Base-by-base conservation (phyloP, 2,888 invertebrate species). In the Meghimatium bilineatum region DNA sequence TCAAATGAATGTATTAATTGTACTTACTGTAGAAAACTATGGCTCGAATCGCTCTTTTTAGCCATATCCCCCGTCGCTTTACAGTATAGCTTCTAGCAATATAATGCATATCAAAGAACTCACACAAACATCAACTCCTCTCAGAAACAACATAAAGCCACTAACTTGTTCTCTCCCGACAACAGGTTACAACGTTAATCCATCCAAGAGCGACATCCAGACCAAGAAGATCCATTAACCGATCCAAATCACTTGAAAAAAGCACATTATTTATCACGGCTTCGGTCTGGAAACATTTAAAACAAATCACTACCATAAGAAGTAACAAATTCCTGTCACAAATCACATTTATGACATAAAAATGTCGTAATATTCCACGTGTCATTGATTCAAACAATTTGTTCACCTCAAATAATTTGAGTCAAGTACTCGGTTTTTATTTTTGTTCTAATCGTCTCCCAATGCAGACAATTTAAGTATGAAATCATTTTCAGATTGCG, bases 101-200 rank as follows among this genome's bases (percentile, higher is more conserved):
- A n/a, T n/a, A n/a, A n/a, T n/a, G n/a, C n/a, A n/a, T n/a, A n/a
- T n/a, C n/a, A n/a, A 44, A 12, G 12, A 44, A 12, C 44, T 44
- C 12, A 44, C 44, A 44, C 44, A 12, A 44, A 44, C 56, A 17
- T 17, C 17, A 8, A 56, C 56, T 56, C 20, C 23, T 56, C 17
- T 56, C 23, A 6, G 56, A 56, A 56, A 29, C 63, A 29, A 63
- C 63, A 74, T 49, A n/a, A 49, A 74, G 29, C 12, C 49, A 74
- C 72, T 74, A 74, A 74, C 72, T 49, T 74, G 72, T 8, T 69
- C 34, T 74, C 12, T 74, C 29, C 14, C 72, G 49, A 29, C 72
- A 74, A 17, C 72, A 74, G n/a, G n/a, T 14, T 8, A 49, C 72
- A 23, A 74, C 44, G n/a, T 74, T 26, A 29, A 74, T 74, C 72